Evolutionary conservation across 2,888 invertebrate species (phyloP).

Genomic region (Diogma glabrata): DNA sequence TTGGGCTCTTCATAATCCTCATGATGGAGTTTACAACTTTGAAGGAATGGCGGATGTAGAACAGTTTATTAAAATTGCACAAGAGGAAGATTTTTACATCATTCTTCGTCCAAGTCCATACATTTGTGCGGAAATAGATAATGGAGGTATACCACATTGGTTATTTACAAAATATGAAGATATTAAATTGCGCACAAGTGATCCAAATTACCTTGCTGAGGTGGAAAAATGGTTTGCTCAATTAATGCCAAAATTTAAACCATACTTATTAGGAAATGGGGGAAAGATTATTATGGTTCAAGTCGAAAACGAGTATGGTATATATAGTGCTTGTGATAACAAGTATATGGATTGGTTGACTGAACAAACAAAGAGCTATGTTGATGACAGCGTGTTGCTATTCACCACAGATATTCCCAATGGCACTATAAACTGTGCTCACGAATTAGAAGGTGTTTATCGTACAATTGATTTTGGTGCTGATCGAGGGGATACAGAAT

Average conservation of each 20-base stretch:
- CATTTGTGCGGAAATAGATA: constrained; percentile 83
- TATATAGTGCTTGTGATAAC: constrained; percentile 57
- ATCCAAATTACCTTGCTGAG: constrained; percentile 43
- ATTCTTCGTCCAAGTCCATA: constrained; percentile 81
- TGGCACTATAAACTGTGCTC: constrained; percentile 44
- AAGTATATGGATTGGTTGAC: constrained; percentile 55
- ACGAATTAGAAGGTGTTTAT: constrained; percentile 55
- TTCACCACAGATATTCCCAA: constrained; percentile 72
- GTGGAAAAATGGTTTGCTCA: constrained; percentile 40
- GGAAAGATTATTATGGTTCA: constrained; percentile 82
- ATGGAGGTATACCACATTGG: constrained; percentile 71
- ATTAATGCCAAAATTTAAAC: constrained; percentile 39
- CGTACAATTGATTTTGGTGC: constrained; percentile 68
- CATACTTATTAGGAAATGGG: constrained; percentile 50
- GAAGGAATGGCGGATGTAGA: constrained; percentile 55
- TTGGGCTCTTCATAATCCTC: constrained; percentile 81
- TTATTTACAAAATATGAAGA: constrained; percentile 44
- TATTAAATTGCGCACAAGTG: constrained; percentile 51
- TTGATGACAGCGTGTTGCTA: constrained; percentile 41
- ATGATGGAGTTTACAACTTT: constrained; percentile 50
- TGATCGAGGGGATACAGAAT: constrained; percentile 33
- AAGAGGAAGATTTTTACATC: constrained; percentile 67
- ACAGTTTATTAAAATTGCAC: constrained; percentile 57
- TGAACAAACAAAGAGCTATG: constrained; percentile 43
- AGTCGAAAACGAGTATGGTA: constrained; percentile 88